phyloP scores from a whole-genome alignment of 2,888 invertebrate species.

The Syrista parreyssii region DNA sequence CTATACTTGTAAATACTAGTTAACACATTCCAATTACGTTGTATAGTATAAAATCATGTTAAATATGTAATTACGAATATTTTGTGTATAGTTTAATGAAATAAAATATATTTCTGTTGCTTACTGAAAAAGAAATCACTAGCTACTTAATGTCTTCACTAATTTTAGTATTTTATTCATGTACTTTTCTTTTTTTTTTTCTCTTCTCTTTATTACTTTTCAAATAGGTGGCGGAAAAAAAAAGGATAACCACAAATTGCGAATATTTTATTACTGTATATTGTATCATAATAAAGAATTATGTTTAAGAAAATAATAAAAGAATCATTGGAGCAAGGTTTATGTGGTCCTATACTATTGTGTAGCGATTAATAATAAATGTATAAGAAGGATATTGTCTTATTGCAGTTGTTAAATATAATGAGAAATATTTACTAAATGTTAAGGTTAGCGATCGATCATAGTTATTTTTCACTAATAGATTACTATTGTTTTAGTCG shows the following conservation, averaged over 20 bases:
- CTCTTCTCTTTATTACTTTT: constrained; percentile 23
- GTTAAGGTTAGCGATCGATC: constrained; percentile 56
- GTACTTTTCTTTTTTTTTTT: constrained; percentile 43
- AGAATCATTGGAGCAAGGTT: constrained; percentile 65
- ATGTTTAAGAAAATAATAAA: constrained; percentile 52
- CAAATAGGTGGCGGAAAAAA: constrained; percentile 61
- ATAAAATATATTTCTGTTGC: constrained; percentile 65
- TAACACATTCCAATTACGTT: constrained; percentile 66
- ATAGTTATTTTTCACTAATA: constrained; percentile 64
- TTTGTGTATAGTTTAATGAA: constrained; percentile 66
- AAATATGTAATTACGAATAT: constrained; percentile 65
- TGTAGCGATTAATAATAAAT: constrained; percentile 47
- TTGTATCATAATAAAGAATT: constrained; percentile 55
- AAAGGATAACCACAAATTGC: constrained; percentile 54
- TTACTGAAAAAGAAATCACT: constrained; percentile 55
- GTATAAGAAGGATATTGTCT: constrained; percentile 47
- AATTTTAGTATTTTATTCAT: constrained; percentile 54
- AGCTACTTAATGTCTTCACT: constrained; percentile 63
- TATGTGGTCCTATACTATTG: constrained; percentile 62
- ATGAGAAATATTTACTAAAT: constrained; percentile 61
- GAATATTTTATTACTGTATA: constrained; percentile 62
- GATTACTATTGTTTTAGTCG: constrained; percentile 56
- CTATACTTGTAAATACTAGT: constrained; percentile 64
- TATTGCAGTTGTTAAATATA: constrained; percentile 61
- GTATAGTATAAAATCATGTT: constrained; percentile 64